Conservation (phyloP, 1,140 invertebrate genomes). For the Protaetia brevitarsis region DNA sequence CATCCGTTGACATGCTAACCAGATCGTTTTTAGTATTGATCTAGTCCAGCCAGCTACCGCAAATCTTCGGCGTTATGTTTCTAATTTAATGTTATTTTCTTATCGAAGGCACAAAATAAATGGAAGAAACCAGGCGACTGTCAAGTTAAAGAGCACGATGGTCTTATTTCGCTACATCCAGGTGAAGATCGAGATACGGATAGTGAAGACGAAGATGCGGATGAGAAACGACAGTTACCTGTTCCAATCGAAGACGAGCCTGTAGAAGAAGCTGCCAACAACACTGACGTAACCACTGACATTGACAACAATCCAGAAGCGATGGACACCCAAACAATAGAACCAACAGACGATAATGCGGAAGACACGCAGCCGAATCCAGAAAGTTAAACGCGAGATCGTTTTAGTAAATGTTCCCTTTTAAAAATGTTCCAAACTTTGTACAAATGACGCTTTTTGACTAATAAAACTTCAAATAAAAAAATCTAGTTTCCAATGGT, state of each 20-base stretch:
- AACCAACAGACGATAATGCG: constrained; percentile 25
- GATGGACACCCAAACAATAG: constrained; percentile 19
- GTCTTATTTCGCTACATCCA: constrained; percentile 47
- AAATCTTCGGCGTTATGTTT: too few species aligned
- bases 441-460: constrained; percentile 16
- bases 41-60: too few species aligned
- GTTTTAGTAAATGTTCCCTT: not conserved
- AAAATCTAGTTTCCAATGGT: constrained; percentile 23
- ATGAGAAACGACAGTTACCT: constrained; percentile 35
- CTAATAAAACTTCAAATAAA: constrained; percentile 20
- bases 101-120: constrained; percentile 49
- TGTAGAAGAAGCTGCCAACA: constrained; percentile 31
- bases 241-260: constrained; percentile 46
- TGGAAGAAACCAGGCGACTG: constrained; percentile 54
- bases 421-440: not conserved
- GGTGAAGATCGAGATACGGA: constrained; percentile 49
- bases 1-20: too few species aligned
- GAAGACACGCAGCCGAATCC: not conserved
- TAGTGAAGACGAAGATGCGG: constrained; percentile 46
- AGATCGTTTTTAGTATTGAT: too few species aligned
- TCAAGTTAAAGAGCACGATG: constrained; percentile 44
- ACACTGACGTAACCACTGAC: not conserved
- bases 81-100: constrained; percentile 26
- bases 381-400: not conserved
- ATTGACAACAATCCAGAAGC: constrained; percentile 1